Base-by-base conservation (phyloP, 2,797 vertebrate genomes). In the Holocentrus rufus region DNA sequence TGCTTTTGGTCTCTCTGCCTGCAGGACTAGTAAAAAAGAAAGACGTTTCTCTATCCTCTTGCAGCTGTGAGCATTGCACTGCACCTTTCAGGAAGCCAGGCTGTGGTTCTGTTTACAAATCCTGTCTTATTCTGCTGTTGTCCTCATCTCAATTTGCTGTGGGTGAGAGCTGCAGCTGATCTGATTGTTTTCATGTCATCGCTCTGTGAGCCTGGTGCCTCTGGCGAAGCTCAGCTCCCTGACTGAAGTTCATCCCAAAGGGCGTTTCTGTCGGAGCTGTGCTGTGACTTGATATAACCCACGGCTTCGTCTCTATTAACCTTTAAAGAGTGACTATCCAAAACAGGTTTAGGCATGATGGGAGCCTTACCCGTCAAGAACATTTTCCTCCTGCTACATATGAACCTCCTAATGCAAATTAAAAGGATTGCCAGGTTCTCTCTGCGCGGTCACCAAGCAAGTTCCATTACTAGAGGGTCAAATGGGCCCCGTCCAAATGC, bases 281-380 rank as follows among this genome's bases (percentile, higher is more conserved):
- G 52, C 20, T 54, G 10, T 25, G 52, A 54, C 20, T 23, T 54
- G 52, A 23, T 54, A 54, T 25, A 20, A 50, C 5, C 50, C 50
- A 63, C 65, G 53, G 42, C 62, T 10, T 27, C 34, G 77, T 77
- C 49, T n/a, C 53, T 64, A 15, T 30, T 49, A 59, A 72, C 72
- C 60, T 80, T 84, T 76, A 60, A 67, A 60, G 11, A 0, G 0
- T 20, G 42, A 60, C n/a, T 34, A 47, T 55, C 44, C 7, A 25
- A 10, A 72, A 22, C 84, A 83, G 78, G 80, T 83, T 76, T 15
- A 0, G 9, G 44, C 86, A 79, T 68, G 74, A 66, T 1, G 18
- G 62, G n/a, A 17, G 74, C 74, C 68, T 71, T 25, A 2, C 81
- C 79, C 68, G 15, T 53, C 0, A n/a, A 15, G 13, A 56, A 7